These are phyloP conservation scores for Drosophila subobscura DNA, from an alignment of 1,140 invertebrate genomes.

Conservation along the genomic window DNA sequence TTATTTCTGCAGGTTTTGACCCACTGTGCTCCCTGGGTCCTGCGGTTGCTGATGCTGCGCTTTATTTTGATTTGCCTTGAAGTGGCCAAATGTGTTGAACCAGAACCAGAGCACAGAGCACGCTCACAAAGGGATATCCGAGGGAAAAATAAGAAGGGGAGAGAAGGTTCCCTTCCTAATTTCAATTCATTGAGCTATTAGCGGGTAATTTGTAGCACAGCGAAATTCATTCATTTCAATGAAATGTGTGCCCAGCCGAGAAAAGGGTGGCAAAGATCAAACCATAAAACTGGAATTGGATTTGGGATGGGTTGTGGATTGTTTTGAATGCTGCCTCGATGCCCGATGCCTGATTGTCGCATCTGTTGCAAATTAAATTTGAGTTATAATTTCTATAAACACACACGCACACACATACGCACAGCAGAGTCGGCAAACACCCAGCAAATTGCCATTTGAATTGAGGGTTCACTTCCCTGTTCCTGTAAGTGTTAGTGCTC, in stretches of 20 bases:
- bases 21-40: conserved; percentile 57
- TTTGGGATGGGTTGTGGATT: conserved; percentile 23
- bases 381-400: conserved; percentile 82
- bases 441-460: conserved; percentile 70
- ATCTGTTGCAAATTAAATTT: conserved; percentile 83
- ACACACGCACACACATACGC: conserved; percentile 38
- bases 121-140: conserved; percentile 11
- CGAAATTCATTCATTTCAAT: conserved; percentile 16
- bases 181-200: conserved; percentile 81
- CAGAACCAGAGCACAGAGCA: conserved; percentile 19
- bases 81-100: conserved; percentile 73
- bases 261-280: conserved; percentile 78
- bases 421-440: conserved; percentile 30
- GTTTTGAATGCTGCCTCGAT: conserved; percentile 40
- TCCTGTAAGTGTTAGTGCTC: conserved; percentile 8
- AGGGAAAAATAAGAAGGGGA: not conserved
- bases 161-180: conserved; percentile 40
- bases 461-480: conserved; percentile 60
- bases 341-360: conserved; percentile 66
- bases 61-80: conserved; percentile 71
- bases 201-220: conserved; percentile 78
- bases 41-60: conserved; percentile 53
- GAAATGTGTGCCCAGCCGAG: conserved; percentile 9
- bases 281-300: conserved; percentile 57
- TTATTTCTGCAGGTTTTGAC: conserved; percentile 11